phyloP scores from a whole-genome alignment of 23 tunicate species.

The Clavelina lepadiformis region DNA sequence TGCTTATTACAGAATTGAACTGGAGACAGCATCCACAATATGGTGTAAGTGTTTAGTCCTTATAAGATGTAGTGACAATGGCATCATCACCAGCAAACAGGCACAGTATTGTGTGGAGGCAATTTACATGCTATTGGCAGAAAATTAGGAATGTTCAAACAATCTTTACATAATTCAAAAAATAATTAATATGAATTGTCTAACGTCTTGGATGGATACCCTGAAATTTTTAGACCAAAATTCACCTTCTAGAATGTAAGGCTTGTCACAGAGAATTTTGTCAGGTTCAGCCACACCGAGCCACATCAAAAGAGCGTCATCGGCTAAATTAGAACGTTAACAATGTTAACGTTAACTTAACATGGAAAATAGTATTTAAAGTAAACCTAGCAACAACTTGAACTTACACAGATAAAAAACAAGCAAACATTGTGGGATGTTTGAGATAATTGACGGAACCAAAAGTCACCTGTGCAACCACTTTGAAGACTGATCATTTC shows the following conservation, averaged over 20 bases:
- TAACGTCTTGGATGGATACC: too few relatives aligned
- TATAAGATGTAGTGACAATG: too few relatives aligned
- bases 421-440: neutral
- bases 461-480: neutral
- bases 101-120: too few relatives aligned
- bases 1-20: too few relatives aligned
- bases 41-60: too few relatives aligned
- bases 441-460: neutral
- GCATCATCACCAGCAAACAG: too few relatives aligned
- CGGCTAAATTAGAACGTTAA: neutral
- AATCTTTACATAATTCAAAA: too few relatives aligned
- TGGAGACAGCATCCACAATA: too few relatives aligned
- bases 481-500: neutral
- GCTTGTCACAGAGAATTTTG: neutral
- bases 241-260: slow-evolving; percentile 8
- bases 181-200: too few relatives aligned
- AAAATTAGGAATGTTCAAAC: too few relatives aligned
- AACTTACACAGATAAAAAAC: neutral
- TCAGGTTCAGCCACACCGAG: slow-evolving; percentile 23
- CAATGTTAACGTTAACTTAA: neutral
- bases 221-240: too few relatives aligned
- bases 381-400: neutral
- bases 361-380: neutral
- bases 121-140: too few relatives aligned
- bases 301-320: slow-evolving; percentile 14